Evolutionary conservation across 64 coral and sea anemone genomes (phyloP).

Genomic region (Montipora capricornis): DNA sequence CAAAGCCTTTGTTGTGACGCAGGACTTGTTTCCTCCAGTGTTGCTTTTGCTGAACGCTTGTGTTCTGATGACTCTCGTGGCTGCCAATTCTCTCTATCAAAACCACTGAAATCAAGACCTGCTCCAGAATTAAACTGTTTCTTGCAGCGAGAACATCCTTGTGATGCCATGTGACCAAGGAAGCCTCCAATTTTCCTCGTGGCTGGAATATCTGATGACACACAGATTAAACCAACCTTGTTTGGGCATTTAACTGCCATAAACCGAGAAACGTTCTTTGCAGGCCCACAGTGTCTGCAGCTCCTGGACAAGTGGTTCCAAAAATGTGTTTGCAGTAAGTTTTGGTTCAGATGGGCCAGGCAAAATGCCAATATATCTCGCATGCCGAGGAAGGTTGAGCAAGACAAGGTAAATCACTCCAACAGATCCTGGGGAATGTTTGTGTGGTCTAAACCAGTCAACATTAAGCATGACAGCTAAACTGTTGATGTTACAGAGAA

Average conservation of each 20-base stretch:
- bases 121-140: slow-evolving; percentile 42
- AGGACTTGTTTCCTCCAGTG: slow-evolving; percentile 41
- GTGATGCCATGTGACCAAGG: slow-evolving; percentile 48
- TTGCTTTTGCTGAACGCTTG: slow-evolving; percentile 31
- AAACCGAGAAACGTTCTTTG: slow-evolving; percentile 15
- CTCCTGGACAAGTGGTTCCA: slow-evolving; percentile 61
- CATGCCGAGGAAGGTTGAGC: slow-evolving; percentile 46
- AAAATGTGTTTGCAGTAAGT: slow-evolving; percentile 51
- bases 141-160: slow-evolving; percentile 61
- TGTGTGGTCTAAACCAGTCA: slow-evolving; percentile 76
- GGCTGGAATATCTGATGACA: slow-evolving; percentile 57
- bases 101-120: slow-evolving; percentile 64
- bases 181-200: slow-evolving; percentile 44
- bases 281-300: slow-evolving; percentile 49
- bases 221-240: slow-evolving; percentile 46
- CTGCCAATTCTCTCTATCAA: slow-evolving; percentile 69
- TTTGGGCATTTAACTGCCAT: slow-evolving; percentile 17
- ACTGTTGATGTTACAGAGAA: slow-evolving; percentile 24
- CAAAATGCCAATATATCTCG: slow-evolving; percentile 44
- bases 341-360: slow-evolving; percentile 66
- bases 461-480: slow-evolving; percentile 64
- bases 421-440: slow-evolving; percentile 48
- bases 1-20: slow-evolving; percentile 61
- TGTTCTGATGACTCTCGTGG: slow-evolving; percentile 54
- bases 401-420: slow-evolving; percentile 53